phyloP scores from a whole-genome alignment of 2,888 invertebrate genomes.

The Dermolepida albohirtum region DNA sequence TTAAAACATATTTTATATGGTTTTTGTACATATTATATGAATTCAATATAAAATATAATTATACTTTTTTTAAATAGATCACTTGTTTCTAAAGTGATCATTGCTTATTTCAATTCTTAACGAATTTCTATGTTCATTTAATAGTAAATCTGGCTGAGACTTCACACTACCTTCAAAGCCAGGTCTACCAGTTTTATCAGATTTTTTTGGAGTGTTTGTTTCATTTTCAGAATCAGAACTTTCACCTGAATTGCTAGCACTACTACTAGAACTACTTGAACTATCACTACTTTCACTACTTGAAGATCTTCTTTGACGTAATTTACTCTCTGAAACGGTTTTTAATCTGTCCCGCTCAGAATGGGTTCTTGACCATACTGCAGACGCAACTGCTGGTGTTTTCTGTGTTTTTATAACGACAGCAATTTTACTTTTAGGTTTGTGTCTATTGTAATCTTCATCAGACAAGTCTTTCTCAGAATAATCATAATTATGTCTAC shows the following conservation, averaged over 20 bases:
- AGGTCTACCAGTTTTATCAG: constrained; percentile 48
- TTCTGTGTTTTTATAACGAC: constrained; percentile 62
- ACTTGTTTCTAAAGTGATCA: constrained; percentile 55
- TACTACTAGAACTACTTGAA: constrained; percentile 45
- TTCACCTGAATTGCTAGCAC: constrained; percentile 41
- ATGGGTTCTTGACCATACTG: constrained; percentile 59
- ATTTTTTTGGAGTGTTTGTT: not conserved
- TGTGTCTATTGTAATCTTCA: constrained; percentile 46
- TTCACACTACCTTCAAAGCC: constrained; percentile 53
- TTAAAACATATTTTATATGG: constrained; percentile 15
- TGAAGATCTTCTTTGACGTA: constrained; percentile 46
- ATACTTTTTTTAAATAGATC: constrained; percentile 30
- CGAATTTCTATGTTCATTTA: constrained; percentile 56
- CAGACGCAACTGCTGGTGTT: constrained; percentile 60
- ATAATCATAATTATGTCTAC: not conserved
- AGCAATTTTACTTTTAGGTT: constrained; percentile 62
- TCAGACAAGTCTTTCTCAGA: constrained; percentile 35
- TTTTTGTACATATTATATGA: constrained; percentile 24
- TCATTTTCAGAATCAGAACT: constrained; percentile 38
- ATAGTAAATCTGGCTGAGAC: constrained; percentile 31
- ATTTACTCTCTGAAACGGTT: constrained; percentile 49
- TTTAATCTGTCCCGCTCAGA: constrained; percentile 49
- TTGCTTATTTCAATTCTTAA: constrained; percentile 61
- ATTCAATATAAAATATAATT: constrained; percentile 31
- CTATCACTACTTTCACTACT: constrained; percentile 45